Percentiles rank a stretch among this genome's conserved stretches.
Conservation (phyloP, 2,113 vertebrate species). For the Nesoenas mayeri region DNA sequence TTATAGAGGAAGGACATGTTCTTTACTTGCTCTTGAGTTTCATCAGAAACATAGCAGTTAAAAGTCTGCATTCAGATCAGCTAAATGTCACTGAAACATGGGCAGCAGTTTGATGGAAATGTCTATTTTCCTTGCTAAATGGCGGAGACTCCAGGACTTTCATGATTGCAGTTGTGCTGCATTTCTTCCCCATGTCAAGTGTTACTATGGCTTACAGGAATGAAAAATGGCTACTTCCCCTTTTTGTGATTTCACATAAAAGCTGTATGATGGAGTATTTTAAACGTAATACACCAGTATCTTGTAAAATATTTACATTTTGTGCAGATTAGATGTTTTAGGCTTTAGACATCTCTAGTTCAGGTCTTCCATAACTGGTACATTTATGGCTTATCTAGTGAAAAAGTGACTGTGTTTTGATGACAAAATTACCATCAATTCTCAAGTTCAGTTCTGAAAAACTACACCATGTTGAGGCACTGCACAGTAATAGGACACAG, state of each 20-base stretch:
- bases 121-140: background rate
- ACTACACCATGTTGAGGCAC: accelerated
- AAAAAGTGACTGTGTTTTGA: background rate
- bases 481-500: background rate
- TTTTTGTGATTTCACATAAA: background rate
- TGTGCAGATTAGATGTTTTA: background rate
- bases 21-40: background rate
- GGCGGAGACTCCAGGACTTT: background rate
- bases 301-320: background rate
- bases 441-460: background rate
- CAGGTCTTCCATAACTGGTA: background rate
- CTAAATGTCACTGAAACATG: background rate
- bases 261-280: background rate
- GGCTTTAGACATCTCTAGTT: background rate
- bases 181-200: background rate
- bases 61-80: background rate
- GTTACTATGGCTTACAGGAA: background rate
- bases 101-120: background rate
- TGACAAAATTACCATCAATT: background rate
- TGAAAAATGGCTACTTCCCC: background rate
- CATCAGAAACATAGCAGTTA: background rate
- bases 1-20: background rate
- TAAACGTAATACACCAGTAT: background rate
- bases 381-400: background rate
- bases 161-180: background rate